These are phyloP conservation scores for Holacanthella duospinosa DNA, from an alignment of 2,888 invertebrate genomes.

Conservation along the genomic window DNA sequence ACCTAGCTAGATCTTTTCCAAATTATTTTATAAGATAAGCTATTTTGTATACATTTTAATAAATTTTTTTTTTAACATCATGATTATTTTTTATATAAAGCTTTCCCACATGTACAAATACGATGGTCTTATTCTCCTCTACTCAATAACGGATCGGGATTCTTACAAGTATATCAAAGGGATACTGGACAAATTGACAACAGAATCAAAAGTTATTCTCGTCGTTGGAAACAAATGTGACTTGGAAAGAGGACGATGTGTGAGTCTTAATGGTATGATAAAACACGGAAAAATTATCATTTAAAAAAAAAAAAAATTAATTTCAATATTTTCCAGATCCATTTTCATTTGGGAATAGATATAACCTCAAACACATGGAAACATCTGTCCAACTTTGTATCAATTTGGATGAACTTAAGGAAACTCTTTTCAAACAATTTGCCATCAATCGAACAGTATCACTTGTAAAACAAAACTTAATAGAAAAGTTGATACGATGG, in stretches of 20 bases:
- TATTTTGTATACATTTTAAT: background rate
- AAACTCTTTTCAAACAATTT: slow-evolving; percentile 1
- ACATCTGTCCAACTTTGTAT: background rate
- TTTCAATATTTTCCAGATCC: slow-evolving; percentile 1
- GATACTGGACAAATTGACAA: slow-evolving; percentile 15
- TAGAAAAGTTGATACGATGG: background rate
- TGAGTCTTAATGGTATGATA: slow-evolving; percentile 17
- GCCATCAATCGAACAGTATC: slow-evolving; percentile 1
- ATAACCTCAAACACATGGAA: slow-evolving; percentile 1
- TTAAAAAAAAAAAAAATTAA: background rate
- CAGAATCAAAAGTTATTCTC: slow-evolving; percentile 16
- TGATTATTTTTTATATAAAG: slow-evolving; percentile 11
- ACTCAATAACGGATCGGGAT: slow-evolving; percentile 25
- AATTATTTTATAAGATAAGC: no score
- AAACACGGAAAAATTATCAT: background rate
- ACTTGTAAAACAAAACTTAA: background rate
- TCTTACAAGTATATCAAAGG: slow-evolving; percentile 21
- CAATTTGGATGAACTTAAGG: slow-evolving; percentile 1
- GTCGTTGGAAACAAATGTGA: slow-evolving; percentile 28
- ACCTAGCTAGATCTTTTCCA: no score
- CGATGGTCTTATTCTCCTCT: slow-evolving; percentile 24
- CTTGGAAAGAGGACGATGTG: slow-evolving; percentile 21
- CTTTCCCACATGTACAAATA: slow-evolving; percentile 25
- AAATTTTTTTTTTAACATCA: no score
- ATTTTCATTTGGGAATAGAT: background rate